Base-by-base conservation (phyloP, 2,888 invertebrate genomes). In the Vanessa cardui region DNA sequence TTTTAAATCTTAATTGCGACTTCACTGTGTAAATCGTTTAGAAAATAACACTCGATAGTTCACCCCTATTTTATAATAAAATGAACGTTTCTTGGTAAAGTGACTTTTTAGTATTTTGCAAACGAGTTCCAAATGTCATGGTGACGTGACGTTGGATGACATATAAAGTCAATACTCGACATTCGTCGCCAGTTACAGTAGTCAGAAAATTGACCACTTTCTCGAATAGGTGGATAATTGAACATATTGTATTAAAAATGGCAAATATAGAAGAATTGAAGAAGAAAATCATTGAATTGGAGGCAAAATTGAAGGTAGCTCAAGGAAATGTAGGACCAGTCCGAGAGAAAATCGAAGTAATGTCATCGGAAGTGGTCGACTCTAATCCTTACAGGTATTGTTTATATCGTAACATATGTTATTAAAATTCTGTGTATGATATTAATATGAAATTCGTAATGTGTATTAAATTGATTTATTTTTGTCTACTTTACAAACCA, bases 361-460 rank as follows among this genome's bases (percentile, higher is more conserved):
- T 99, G 97, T 98, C 98, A 54, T 95, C 97, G 0, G 98, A 99
- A 94, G 99, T 99, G 12, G 96, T 98, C 15, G 99, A 99, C 91
- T 96, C 98, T 1, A 99, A 99, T 94, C 99, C 99, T 0, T 99
- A 99, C 94, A 98, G 97, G 97, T 97, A 92, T 67, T 62, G 50
- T 50, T 26, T 39, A 59, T 64, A 56, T 50, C 18, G 9, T 15
- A 69, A 66, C 72, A 72, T 72, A 69, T 72, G 72, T 65, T 61
- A 33, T 62, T 45, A 21, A 18, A 66, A 64, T 64, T 12, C 39
- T 39, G 26, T 33, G 15, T 26, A 1, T 6, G 16, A 16, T 26
- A 26, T 62, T n/a, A 12, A 4, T 16, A 33, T 2, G 12, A 12
- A 16, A 54, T 12, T 54, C 33, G 7, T 33, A 33, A 33, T 6